Percentiles rank a stretch among this genome's conserved stretches.
Conservation (phyloP, 2,113 vertebrate genomes). For the Halichoerus grypus region DNA sequence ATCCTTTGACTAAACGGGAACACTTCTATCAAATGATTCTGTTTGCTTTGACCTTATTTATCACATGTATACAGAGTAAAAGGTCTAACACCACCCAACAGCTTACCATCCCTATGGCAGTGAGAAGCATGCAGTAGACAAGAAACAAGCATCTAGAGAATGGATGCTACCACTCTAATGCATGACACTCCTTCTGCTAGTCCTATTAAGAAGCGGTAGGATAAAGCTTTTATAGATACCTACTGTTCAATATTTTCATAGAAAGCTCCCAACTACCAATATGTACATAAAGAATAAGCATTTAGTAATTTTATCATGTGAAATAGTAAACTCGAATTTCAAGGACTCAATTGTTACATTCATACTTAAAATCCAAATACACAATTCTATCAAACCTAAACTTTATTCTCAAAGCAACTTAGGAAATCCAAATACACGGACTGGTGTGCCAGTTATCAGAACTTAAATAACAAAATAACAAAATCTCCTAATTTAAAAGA, state of each 20-base stretch:
- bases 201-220: neutral
- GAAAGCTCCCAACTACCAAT: neutral
- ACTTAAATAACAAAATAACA: conserved; percentile 25
- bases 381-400: neutral
- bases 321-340: neutral
- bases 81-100: neutral
- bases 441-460: neutral
- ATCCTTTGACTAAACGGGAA: neutral
- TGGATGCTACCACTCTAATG: neutral
- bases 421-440: neutral
- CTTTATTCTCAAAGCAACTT: neutral
- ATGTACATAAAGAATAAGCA: neutral
- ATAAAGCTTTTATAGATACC: neutral
- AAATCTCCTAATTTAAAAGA: neutral
- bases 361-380: conserved; percentile 6
- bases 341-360: neutral
- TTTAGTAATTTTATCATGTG: neutral
- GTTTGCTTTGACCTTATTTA: neutral
- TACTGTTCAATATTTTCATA: neutral
- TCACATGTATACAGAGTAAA: neutral
- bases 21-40: neutral
- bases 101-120: neutral
- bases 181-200: neutral
- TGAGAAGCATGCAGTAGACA: neutral
- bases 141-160: neutral